Evolutionary conservation across 53 echinoderm and acorn worm species (phyloP), one percentile per base, ranked within the genome.

Genomic region (Crossaster papposus): DNA sequence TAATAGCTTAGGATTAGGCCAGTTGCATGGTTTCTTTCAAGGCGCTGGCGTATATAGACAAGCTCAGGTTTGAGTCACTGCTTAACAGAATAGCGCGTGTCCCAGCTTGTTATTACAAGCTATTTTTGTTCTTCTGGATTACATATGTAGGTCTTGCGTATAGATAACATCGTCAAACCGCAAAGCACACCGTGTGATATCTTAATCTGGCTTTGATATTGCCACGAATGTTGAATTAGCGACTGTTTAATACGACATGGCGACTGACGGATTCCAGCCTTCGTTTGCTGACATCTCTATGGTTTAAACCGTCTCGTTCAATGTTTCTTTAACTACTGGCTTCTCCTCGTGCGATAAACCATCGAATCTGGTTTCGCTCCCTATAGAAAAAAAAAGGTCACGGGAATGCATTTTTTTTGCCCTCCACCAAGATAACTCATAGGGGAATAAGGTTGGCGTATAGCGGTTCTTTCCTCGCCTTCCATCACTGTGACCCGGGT

Each of bases 201-300:
- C 84, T 84, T 84, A 84, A 84, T 50, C 72, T 84, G 84, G 84
- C 10, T 54, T 53, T 30, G 22, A 84, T 84, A 72, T 30, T 72
- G 84, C 71, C 73, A 22, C 51, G 71, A 84, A 72, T 52, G 52
- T 51, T 84, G 84, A 84, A 32, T 72, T 68, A 84, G 70, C 15
- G 52, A 65, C 51, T 20, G 50, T 24, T 14, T 84, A 84, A 84
- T 84, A 31, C 30, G 54, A 71, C 51, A 70, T 72, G 84, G 84
- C 84, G 84, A 70, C 51, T 84, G 52, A 84, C 71, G 84, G 84
- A 84, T 72, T 71, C 84, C 84, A 72, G 84, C 53, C 51, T 51
- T 4, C 20, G 6, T 23, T 14, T 17, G 78, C 44, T n/a, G 84
- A 84, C 72, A 51, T 52, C 72, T 30, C 31, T 72, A 72, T 44